Base-by-base conservation (phyloP, 1,140 invertebrate genomes). In the Zaprionus vittiger region DNA sequence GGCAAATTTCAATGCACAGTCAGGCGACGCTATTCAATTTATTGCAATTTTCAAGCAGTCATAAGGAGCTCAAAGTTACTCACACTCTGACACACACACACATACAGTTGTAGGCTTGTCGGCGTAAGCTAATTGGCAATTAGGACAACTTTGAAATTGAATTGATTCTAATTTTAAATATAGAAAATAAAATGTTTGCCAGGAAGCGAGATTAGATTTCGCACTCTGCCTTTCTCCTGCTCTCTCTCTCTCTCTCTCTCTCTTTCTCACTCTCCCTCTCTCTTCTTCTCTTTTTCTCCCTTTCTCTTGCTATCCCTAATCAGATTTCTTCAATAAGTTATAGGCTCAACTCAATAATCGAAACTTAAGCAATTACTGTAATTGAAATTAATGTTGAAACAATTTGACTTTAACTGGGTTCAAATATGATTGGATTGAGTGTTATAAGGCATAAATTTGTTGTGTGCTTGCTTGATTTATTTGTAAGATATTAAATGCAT, bases 1-100 rank as follows among this genome's bases (percentile, higher is more conserved):
- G 47, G 47, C 65, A 31, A 73, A 67, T 79, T 61, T 34, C 26
- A 34, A 70, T 61, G 28, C 17, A 5, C 38, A 67, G 66, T 52
- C 31, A 17, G 41, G 54, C 52, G 15, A 17, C 37, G 26, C 56
- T 49, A 63, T 57, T 38, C 26, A 55, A 62, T 62, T 68, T 47
- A 38, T 34, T 64, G 61, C 67, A 75, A 62, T 41, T 34, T 74
- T n/a, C 52, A 73, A 15, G 54, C 24, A 28, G 20, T 57, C 38
- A 38, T 63, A 70, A 62, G 5, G 11, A 52, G 14, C 4, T 7
- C 28, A 31, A 7, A 17, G 1, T 6, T 4, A 17, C 1, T 17
- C 14, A 28, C 28, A 6, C 9, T 26, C 24, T 26, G 24, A 22
- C 26, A 22, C 5, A 56, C 11, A 56, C 54, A 56, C 24, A 41